Evolutionary conservation across 2,797 vertebrate genomes (phyloP), one percentile per base, ranked within the genome.

Genomic region (Leptatherina wallacei): DNA sequence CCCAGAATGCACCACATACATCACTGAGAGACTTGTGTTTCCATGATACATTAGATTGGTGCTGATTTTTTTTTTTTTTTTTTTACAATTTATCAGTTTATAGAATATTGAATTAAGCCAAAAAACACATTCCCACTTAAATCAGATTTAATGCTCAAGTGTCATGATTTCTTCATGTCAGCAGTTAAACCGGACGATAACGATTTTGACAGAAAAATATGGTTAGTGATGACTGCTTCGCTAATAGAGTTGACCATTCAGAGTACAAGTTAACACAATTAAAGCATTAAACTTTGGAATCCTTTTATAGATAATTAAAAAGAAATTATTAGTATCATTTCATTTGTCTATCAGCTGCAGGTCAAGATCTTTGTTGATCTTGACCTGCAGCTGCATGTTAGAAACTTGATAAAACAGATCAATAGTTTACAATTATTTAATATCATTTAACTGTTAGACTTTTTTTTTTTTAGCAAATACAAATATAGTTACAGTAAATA

Each of bases 251-350:
- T n/a, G 7, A 47, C 44, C 16, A 47, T 9, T 47, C 20, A n/a
- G 11, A 42, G 38, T 13, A 42, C 14, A 20, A 32, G 33, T 32
- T 0, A 70, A 22, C 11, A 47, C 24, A 51, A 42, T 11, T 1
- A 35, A 32, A 70, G 14, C 2, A 2, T 30, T 27, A 6, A 20
- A 40, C 65, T 57, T 73, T 0, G 2, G 5, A 77, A 75, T 56
- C 0, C 0, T 59, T 88, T 88, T 80, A 81, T 81, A 86, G 62
- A 30, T 27, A n/a, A 56, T 60, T 63, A 49, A 35, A 40, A 52
- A 61, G 4, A 4, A 10, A 22, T 58, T 51, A 58, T 3, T 27
- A 57, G 2, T n/a, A 20, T 69, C 47, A 44, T 62, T 62, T 69
- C 58, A 64, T 65, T 61, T 40, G 55, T 76, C 36, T 66, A 55